These are phyloP conservation scores for Macrocentrus cingulum DNA, from an alignment of 1,140 invertebrate species.

Conservation along the genomic window DNA sequence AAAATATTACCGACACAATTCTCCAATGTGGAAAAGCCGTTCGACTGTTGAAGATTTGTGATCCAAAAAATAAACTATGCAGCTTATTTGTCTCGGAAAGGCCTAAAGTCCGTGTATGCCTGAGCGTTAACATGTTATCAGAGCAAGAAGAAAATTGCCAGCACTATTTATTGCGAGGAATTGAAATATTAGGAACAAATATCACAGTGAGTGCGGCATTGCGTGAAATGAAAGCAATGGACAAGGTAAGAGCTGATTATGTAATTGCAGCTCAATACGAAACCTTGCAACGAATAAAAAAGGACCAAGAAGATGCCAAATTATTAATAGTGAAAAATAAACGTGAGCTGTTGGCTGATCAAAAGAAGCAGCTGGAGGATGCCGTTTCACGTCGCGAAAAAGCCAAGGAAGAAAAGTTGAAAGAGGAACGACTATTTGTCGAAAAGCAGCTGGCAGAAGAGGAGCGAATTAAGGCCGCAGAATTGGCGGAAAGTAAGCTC, in stretches of 20 bases:
- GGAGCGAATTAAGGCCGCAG: slow-evolving; percentile 37
- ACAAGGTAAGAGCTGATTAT: slow-evolving; percentile 40
- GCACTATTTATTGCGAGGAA: slow-evolving; percentile 50
- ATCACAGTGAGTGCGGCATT: slow-evolving; percentile 45
- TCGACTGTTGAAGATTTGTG: slow-evolving; percentile 63
- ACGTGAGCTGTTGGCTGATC: slow-evolving; percentile 39
- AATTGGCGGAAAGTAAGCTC: slow-evolving; percentile 47
- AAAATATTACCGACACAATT: slow-evolving; percentile 60
- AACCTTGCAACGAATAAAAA: slow-evolving; percentile 40
- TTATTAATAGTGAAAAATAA: slow-evolving; percentile 53
- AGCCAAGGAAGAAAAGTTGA: slow-evolving; percentile 52
- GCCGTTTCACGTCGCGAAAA: slow-evolving; percentile 50
- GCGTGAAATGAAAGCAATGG: slow-evolving; percentile 38
- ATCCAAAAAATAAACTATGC: slow-evolving; percentile 63
- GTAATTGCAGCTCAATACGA: slow-evolving; percentile 44
- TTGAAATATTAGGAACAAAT: slow-evolving; percentile 38
- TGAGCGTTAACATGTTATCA: slow-evolving; percentile 59
- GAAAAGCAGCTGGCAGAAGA: slow-evolving; percentile 47
- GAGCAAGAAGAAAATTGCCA: slow-evolving; percentile 58
- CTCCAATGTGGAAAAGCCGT: slow-evolving; percentile 66
- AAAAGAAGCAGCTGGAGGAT: slow-evolving; percentile 59
- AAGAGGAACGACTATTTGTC: slow-evolving; percentile 55
- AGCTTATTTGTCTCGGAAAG: slow-evolving; percentile 58
- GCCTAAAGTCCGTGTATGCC: slow-evolving; percentile 61
- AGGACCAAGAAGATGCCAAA: slow-evolving; percentile 40